These are phyloP conservation scores for Exocentrus adspersus DNA, from an alignment of 2,888 invertebrate species.

Conservation along the genomic window DNA sequence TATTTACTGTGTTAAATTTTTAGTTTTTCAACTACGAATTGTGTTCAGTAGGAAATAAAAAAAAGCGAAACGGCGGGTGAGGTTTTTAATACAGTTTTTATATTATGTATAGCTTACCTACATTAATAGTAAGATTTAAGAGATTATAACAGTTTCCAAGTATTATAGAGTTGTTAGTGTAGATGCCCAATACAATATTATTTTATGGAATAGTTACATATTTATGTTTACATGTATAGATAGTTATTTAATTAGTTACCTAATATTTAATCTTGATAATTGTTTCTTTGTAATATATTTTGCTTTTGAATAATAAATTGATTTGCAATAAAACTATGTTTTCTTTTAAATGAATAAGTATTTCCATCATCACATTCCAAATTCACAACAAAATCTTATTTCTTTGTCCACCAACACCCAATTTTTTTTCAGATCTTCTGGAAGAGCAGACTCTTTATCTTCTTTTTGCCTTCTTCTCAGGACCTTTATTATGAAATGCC, in stretches of 20 bases:
- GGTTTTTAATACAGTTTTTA: constrained; percentile 25
- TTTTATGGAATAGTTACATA: constrained; percentile 29
- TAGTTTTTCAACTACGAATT: constrained; percentile 6
- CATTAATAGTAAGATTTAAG: constrained; percentile 22
- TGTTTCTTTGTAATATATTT: constrained; percentile 49
- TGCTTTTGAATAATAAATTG: constrained; percentile 42
- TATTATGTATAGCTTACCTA: constrained; percentile 18
- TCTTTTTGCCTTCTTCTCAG: too few species aligned
- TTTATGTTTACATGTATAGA: constrained; percentile 47
- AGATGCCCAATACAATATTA: constrained; percentile 24
- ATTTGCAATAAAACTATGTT: constrained; percentile 29
- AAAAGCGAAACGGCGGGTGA: not conserved
- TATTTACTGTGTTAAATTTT: constrained; percentile 23
- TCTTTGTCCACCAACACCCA: too few species aligned
- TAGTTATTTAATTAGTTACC: constrained; percentile 54
- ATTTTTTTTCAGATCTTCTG: too few species aligned
- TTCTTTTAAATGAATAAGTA: too few species aligned
- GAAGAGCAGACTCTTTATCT: too few species aligned
- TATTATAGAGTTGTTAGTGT: constrained; percentile 37
- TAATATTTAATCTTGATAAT: constrained; percentile 45
- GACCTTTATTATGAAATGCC: too few species aligned
- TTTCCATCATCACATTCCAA: too few species aligned
- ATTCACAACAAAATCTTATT: too few species aligned
- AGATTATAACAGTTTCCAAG: constrained; percentile 32
- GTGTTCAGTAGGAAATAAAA: constrained; percentile 24